A percentile compares a stretch with the other conserved stretches of the same genome.
These are phyloP conservation scores for Pristiophorus japonicus DNA, from an alignment of 2,113 vertebrate species.

Conservation along the genomic window DNA sequence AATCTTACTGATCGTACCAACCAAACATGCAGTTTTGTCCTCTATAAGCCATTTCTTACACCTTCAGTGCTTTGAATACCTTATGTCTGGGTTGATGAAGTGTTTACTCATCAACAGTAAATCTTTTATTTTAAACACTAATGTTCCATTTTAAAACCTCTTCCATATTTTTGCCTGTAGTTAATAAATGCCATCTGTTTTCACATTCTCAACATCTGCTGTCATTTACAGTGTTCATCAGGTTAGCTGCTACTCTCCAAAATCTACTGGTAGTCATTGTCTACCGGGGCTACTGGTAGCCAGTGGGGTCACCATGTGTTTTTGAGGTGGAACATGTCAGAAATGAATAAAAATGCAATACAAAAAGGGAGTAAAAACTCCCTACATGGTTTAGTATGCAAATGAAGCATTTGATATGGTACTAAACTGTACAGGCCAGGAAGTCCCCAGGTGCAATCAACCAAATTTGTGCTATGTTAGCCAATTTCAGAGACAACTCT, in stretches of 20 bases:
- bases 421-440: not conserved
- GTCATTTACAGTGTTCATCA: not conserved
- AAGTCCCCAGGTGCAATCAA: not conserved
- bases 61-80: not conserved
- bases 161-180: not conserved
- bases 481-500: not conserved
- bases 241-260: not conserved
- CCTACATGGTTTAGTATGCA: not conserved
- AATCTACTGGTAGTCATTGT: not conserved
- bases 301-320: not conserved
- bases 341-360: conserved; percentile 11
- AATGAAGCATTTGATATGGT: too few relatives aligned
- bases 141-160: not conserved
- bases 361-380: not conserved
- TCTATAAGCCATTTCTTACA: not conserved
- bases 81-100: not conserved
- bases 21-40: not conserved
- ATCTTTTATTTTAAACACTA: not conserved
- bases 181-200: not conserved
- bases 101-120: not conserved
- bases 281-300: not conserved
- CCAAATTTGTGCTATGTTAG: not conserved
- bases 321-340: not conserved
- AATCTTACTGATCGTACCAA: not conserved
- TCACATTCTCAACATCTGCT: not conserved